Percentiles rank a stretch among this genome's conserved stretches.
Conservation (phyloP, 2,113 vertebrate genomes). For the Ovis canadensis region DNA sequence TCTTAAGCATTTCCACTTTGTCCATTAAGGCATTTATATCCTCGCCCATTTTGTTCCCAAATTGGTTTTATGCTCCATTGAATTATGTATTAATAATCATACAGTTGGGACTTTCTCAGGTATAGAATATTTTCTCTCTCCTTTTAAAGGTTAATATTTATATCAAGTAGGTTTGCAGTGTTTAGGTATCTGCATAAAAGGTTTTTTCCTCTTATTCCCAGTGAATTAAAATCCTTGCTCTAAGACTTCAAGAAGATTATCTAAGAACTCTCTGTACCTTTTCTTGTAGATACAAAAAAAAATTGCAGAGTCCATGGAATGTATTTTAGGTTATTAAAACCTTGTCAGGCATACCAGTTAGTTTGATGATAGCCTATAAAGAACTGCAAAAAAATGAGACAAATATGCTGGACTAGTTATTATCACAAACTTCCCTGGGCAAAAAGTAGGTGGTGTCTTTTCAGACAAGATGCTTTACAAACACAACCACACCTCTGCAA, state of each 20-base stretch:
- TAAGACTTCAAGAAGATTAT: slow-evolving; percentile 7
- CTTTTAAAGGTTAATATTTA: slow-evolving; percentile 28
- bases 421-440: slow-evolving; percentile 9
- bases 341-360: neutral
- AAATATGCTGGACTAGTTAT: slow-evolving; percentile 3
- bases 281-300: slow-evolving; percentile 17
- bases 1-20: slow-evolving; percentile 7
- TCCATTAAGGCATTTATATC: slow-evolving; percentile 19
- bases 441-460: slow-evolving; percentile 4
- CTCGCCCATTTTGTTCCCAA: slow-evolving; percentile 29
- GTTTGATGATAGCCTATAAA: neutral
- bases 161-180: slow-evolving; percentile 34
- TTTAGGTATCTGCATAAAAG: neutral
- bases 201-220: neutral
- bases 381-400: slow-evolving; percentile 26
- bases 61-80: slow-evolving; percentile 42
- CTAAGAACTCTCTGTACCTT: neutral
- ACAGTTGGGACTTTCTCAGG: neutral
- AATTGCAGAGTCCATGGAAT: neutral
- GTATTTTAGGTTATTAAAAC: neutral
- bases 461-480: slow-evolving; percentile 23
- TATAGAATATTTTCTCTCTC: neutral
- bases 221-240: neutral
- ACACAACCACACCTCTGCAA: neutral
- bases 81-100: slow-evolving; percentile 41